Evolutionary conservation across 2,113 vertebrate species (phyloP).

Genomic region (Kryptolebias marmoratus): DNA sequence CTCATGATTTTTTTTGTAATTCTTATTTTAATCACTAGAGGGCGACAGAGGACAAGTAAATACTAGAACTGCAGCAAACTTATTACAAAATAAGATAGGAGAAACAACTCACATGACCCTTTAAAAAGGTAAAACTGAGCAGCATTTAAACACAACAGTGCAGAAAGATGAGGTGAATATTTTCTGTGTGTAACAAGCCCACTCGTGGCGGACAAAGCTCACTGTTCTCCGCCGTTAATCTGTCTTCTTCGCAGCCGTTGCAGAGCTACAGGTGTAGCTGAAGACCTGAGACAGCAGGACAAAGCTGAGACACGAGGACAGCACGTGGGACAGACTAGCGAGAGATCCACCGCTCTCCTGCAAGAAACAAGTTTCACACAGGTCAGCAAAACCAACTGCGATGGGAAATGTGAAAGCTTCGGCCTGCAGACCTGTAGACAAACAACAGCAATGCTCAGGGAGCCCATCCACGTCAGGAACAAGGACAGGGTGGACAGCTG

Average conservation of each 20-base stretch:
- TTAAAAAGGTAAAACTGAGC: background rate
- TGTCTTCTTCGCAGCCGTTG: slow-evolving; percentile 44
- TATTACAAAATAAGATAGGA: background rate
- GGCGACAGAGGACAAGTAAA: background rate
- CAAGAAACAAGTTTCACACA: background rate
- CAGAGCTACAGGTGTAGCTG: slow-evolving; percentile 69
- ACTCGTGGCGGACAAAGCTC: background rate
- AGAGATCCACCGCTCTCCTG: slow-evolving; percentile 81
- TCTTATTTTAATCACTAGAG: slow-evolving; percentile 6
- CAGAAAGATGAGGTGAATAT: slow-evolving; percentile 6
- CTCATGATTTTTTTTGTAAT: background rate
- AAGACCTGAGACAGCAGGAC: slow-evolving; percentile 82
- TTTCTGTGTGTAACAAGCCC: background rate
- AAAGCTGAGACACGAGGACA: slow-evolving; percentile 80
- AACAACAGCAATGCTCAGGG: slow-evolving; percentile 78
- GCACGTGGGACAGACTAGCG: slow-evolving; percentile 69
- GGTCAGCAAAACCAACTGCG: background rate
- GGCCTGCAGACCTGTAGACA: slow-evolving; percentile 80
- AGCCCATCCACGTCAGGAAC: slow-evolving; percentile 78
- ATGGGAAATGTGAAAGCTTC: background rate
- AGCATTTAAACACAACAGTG: background rate
- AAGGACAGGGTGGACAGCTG: slow-evolving; percentile 84
- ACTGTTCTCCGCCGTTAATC: slow-evolving; percentile 25
- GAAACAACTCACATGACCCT: background rate
- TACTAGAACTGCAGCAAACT: background rate